These are phyloP conservation scores for Oreochromis aureus DNA, from an alignment of 2,113 vertebrate genomes.

Conservation along the genomic window DNA sequence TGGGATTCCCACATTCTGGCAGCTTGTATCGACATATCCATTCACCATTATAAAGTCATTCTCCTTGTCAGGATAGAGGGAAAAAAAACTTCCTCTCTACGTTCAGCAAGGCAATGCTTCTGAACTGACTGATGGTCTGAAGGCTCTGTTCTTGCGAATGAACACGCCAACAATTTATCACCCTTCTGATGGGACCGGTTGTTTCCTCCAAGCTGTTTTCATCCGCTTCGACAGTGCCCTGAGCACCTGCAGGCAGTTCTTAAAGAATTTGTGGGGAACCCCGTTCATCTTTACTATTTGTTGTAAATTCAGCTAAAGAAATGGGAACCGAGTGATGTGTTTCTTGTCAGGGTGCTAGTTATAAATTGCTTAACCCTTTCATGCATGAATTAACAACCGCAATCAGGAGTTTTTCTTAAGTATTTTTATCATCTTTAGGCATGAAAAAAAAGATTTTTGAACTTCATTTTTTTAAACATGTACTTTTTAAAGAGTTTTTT, in stretches of 20 bases:
- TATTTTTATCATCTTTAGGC: not conserved
- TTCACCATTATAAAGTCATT: not conserved
- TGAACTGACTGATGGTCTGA: not conserved
- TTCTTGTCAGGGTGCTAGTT: not conserved
- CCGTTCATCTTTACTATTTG: not conserved
- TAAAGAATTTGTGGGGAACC: not conserved
- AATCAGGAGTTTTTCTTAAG: not conserved
- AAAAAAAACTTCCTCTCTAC: not conserved
- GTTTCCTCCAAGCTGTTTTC: not conserved
- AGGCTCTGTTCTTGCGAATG: not conserved
- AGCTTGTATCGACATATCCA: not conserved
- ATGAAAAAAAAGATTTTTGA: not conserved
- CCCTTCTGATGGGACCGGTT: not conserved
- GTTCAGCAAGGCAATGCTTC: not conserved
- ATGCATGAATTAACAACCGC: not conserved
- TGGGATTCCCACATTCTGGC: not conserved
- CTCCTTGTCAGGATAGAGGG: not conserved
- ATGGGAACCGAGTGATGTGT: not conserved
- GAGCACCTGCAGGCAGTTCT: not conserved
- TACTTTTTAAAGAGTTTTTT: not conserved
- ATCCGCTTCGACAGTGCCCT: not conserved
- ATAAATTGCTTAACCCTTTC: not conserved
- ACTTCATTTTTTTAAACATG: not conserved
- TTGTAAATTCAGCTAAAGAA: not conserved
- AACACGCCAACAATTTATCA: not conserved